Evolutionary conservation across 2,113 vertebrate genomes (phyloP), one percentile per base, ranked within the genome.

Genomic region (Calypte anna): DNA sequence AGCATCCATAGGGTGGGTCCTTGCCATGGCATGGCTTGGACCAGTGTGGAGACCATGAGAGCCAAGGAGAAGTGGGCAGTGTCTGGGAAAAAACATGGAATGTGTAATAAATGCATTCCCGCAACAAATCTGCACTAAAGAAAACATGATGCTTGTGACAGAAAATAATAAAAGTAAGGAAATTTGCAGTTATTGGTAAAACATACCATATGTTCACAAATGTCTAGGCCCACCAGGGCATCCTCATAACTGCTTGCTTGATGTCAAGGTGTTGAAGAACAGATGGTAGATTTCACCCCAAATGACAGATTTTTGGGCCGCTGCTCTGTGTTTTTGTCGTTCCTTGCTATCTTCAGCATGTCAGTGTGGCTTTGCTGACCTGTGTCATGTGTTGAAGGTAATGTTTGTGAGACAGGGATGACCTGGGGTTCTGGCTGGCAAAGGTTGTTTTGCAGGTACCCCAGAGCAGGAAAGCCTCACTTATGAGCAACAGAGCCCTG

Each of bases 321-420:
- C 94, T 96, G 91, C 90, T 96, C 48, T 70, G 64, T 83, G 83
- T 72, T 96, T 94, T 82, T 96, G 91, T 93, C 70, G 87, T 94
- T 94, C 40, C 33, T 92, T 91, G 91, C 61, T 15, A 19, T 91
- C 96, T 97, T 96, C 84, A 82, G 75, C 74, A 10, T 30, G 58
- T 89, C 95, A 84, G 86, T 83, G 95, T 86, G 81, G 90, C 91
- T 94, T 96, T 91, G 82, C 83, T 82, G 64, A 70, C 68, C 64
- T 88, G 28, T 67, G 38, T 58, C 77, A 18, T 13, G 61, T 91
- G 81, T 91, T 94, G 89, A 78, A 70, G 73, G 48, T 55, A 68
- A 74, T 81, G 79, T 83, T 91, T 76, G 82, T 92, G 84, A 88
- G 92, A 69, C 38, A 78, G 90, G 68, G 75, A 86, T 75, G 94